Base-by-base conservation (phyloP, 2,113 vertebrate species). In the Sprattus sprattus region DNA sequence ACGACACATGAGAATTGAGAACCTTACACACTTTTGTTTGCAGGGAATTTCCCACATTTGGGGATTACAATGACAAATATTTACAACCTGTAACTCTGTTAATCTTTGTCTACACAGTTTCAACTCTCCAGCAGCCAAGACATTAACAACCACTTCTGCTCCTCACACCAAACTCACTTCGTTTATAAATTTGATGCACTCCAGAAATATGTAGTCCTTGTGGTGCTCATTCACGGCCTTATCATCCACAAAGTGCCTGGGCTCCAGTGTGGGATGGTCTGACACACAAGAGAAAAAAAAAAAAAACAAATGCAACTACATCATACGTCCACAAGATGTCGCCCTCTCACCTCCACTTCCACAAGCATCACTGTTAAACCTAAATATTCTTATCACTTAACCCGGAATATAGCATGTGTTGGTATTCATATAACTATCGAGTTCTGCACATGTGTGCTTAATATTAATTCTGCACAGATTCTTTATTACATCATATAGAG, bases 131-230 rank as follows among this genome's bases (percentile, higher is more conserved):
- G 47, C 47, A 49, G 9, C n/a, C 20, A 7, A 8, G n/a, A 64
- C 60, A 64, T 64, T 64, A 4, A 9, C 22, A n/a, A 25, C 0
- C 6, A 75, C 32, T 75, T 75, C 52, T 16, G 11, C 10, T 64
- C 60, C 11, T 32, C 3, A 83, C 18, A 60, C 28, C 67, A 81
- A 11, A 52, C 92, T 84, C 88, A 96, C 95, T 95, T 96, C 94
- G 88, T 95, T 95, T n/a, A 96, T 99, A 89, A 99, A 99, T 89
- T 97, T 96, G 94, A 99, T 96, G 85, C 98, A 99, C 83, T 99
- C 97, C 91, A 99, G 94, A 87, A 99, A 99, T 95, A 99, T 99
- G 96, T 96, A 99, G 91, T 99, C 97, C 64, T 96, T 95, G 88
- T 98, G 96, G 89, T 98, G 93, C 84, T 99, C 98, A 0, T 96